phyloP scores from a whole-genome alignment of 2,113 vertebrate genomes.

The Peromyscus polionotus region DNA sequence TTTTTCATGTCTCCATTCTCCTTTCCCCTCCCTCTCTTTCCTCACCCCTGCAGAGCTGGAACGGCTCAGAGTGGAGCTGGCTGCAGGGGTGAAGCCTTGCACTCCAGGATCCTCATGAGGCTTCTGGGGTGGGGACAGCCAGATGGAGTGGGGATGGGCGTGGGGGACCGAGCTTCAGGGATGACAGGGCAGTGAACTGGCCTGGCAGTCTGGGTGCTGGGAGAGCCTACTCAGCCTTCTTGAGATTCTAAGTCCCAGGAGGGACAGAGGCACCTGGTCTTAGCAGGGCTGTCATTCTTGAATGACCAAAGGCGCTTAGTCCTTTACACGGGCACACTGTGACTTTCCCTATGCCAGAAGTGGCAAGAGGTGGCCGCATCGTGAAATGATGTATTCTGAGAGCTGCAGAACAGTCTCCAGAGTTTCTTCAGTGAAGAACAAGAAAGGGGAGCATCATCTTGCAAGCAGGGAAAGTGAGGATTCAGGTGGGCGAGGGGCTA shows the following conservation, averaged over 20 bases:
- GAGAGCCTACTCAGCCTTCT: slow-evolving; percentile 4
- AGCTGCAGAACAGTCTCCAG: neutral
- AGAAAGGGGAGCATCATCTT: neutral
- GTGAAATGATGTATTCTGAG: neutral
- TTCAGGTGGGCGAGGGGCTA: neutral
- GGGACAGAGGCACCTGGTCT: neutral
- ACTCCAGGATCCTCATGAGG: neutral
- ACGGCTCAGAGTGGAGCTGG: neutral
- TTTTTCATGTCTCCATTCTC: neutral
- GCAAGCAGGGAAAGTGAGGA: slow-evolving; percentile 6
- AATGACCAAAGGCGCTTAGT: slow-evolving; percentile 51
- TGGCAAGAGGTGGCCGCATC: slow-evolving; percentile 23
- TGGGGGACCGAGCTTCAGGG: neutral
- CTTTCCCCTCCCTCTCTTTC: neutral
- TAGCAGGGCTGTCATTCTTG: slow-evolving; percentile 21
- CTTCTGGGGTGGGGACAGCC: neutral
- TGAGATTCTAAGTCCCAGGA: slow-evolving; percentile 25
- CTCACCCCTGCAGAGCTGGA: neutral
- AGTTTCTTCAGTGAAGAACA: neutral
- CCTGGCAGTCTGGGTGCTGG: neutral
- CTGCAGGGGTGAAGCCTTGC: neutral
- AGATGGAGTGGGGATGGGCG: neutral
- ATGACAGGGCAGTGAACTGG: neutral
- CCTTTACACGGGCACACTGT: slow-evolving; percentile 33
- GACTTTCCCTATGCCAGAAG: slow-evolving; percentile 44